Base-by-base conservation (phyloP, 2,113 vertebrate species). In the Anser brachyrhynchus region DNA sequence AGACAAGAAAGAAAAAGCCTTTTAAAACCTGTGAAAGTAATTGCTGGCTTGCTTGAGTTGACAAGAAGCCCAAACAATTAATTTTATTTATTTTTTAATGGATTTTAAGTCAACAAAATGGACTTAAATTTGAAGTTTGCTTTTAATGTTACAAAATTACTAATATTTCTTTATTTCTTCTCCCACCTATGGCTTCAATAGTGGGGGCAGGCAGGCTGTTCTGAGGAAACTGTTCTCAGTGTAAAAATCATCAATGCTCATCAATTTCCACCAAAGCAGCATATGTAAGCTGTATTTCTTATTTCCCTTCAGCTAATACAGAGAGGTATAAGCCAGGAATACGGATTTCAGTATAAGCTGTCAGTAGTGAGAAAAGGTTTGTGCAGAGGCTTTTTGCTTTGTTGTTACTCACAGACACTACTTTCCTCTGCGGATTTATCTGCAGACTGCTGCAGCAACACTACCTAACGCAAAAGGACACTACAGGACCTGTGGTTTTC, bases 211-310 rank as follows among this genome's bases (percentile, higher is more conserved):
- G n/a, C 51, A 52, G 51, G 21, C 15, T 89, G 13, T 55, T 91
- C 85, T 61, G 89, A 90, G 55, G n/a, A 76, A 82, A 69, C 14
- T 26, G 7, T 33, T 37, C 59, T 82, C 79, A 39, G 11, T 54
- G 22, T 49, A 89, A 82, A 59, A 85, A 15, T 54, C 55, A 72
- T 26, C 28, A 88, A 25, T 17, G 37, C 14, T 61, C 69, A n/a
- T 61, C 69, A n/a, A 39, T 89, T 93, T 90, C 80, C 0, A 0
- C 46, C 74, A 76, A 89, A 94, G 76, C 0, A 0, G 43, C 29
- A 64, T 4, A 51, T 4, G 1, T 41, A 86, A 92, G 72, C 35
- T 57, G 44, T 35, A 33, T 80, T 84, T 25, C 87, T 78, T 49
- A 78, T 20, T 43, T 88, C 91, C 55, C 51, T 84, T 91, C 37